These are phyloP conservation scores for Anser brachyrhynchus DNA, from an alignment of 2,113 vertebrate species.

Conservation along the genomic window DNA sequence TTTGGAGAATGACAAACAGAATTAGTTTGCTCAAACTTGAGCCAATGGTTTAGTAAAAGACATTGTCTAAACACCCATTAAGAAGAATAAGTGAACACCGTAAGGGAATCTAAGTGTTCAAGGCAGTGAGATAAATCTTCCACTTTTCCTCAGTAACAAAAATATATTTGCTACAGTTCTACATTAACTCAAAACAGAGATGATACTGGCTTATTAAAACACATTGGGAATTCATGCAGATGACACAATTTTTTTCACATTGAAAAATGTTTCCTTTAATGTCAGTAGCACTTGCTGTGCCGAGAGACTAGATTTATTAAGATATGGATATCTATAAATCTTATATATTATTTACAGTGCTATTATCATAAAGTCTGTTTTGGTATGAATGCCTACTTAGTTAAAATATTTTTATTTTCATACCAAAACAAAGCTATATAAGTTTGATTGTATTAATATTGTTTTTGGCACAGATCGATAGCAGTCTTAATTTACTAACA, in stretches of 20 bases:
- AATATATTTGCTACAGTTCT: slow-evolving; percentile 1
- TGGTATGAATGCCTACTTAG: background rate
- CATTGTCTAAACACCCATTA: slow-evolving; percentile 1
- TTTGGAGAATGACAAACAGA: slow-evolving; percentile 21
- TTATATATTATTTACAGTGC: background rate
- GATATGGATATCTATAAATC: background rate
- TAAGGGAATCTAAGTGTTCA: slow-evolving; percentile 7
- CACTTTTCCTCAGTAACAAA: slow-evolving; percentile 20
- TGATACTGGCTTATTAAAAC: background rate
- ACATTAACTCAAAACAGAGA: background rate
- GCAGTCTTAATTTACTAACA: slow-evolving; percentile 68
- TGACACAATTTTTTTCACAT: background rate
- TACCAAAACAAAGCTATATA: background rate
- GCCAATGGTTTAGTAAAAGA: background rate
- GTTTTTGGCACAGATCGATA: slow-evolving; percentile 62
- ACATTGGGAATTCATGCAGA: background rate
- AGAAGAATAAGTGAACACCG: slow-evolving; percentile 17
- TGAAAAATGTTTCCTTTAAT: background rate
- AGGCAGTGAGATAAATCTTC: slow-evolving; percentile 28
- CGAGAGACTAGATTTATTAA: background rate
- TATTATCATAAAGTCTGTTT: background rate
- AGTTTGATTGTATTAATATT: slow-evolving; percentile 59
- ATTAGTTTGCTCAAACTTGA: background rate
- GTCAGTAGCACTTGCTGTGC: background rate
- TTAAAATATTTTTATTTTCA: slow-evolving; percentile 54